Conservation (phyloP, 2,113 vertebrate species). For the human (Homo sapiens) region DNA sequence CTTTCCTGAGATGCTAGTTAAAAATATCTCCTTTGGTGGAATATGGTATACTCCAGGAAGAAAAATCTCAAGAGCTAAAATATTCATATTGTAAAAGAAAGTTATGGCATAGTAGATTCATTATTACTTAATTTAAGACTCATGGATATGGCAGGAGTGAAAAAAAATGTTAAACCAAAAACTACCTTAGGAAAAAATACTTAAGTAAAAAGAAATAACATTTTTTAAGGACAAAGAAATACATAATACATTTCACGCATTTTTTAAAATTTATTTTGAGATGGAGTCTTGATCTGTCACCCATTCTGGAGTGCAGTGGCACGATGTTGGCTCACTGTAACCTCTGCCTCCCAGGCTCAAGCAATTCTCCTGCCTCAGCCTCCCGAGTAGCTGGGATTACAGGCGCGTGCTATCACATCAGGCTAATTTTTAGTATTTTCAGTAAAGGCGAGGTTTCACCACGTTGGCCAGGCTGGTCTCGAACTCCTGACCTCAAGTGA, state of each 20-base stretch:
- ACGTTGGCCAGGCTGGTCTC: too few relatives aligned
- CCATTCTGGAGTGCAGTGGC: too few relatives aligned
- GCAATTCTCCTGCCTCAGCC: too few relatives aligned
- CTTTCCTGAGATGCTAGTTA: slow-evolving; percentile 46
- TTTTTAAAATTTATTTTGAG: too few relatives aligned
- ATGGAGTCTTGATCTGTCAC: too few relatives aligned
- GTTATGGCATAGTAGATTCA: neutral
- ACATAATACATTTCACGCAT: neutral
- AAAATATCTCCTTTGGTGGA: slow-evolving; percentile 25
- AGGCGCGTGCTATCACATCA: too few relatives aligned
- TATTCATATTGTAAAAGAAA: slow-evolving; percentile 2
- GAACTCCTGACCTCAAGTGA: too few relatives aligned
- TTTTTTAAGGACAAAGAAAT: neutral
- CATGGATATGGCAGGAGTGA: neutral
- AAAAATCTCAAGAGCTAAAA: slow-evolving; percentile 4
- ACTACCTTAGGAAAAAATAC: neutral
- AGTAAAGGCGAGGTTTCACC: too few relatives aligned
- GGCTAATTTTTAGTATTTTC: too few relatives aligned
- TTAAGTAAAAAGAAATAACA: neutral
- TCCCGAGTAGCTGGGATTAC: too few relatives aligned
- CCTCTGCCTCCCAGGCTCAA: too few relatives aligned
- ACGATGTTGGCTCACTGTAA: too few relatives aligned
- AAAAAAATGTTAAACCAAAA: neutral
- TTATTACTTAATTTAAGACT: neutral
- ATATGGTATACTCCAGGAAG: neutral